phyloP scores from a whole-genome alignment of 2,888 invertebrate species.

The Hyalella azteca region DNA sequence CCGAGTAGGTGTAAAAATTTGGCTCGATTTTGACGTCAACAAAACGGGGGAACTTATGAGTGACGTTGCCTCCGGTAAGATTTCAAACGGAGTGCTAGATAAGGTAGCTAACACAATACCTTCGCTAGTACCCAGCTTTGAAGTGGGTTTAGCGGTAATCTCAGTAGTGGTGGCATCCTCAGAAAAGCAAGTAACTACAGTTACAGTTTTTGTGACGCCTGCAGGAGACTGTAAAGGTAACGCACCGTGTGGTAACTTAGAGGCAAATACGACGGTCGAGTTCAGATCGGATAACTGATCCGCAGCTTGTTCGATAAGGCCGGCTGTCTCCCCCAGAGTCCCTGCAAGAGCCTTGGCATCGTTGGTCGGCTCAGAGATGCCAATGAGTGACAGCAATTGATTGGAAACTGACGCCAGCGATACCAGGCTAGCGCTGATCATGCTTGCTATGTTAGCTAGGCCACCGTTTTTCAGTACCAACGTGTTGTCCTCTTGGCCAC shows the following conservation, averaged over 20 bases:
- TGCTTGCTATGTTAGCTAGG: not conserved
- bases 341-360: not conserved
- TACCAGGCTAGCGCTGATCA: not conserved
- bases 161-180: too few relatives aligned
- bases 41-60: too few relatives aligned
- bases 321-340: not conserved
- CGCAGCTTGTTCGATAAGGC: not conserved
- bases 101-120: too few relatives aligned
- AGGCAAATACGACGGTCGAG: not conserved
- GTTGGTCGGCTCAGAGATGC: not conserved
- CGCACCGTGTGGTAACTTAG: not conserved
- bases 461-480: not conserved
- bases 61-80: too few relatives aligned
- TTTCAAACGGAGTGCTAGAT: too few relatives aligned
- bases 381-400: not conserved
- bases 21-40: too few relatives aligned
- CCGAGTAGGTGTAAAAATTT: too few relatives aligned
- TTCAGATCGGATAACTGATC: not conserved
- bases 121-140: too few relatives aligned
- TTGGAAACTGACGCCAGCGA: not conserved
- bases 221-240: not conserved
- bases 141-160: too few relatives aligned
- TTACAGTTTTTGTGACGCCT: not conserved
- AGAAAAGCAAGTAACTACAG: not conserved
- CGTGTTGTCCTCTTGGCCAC: not conserved